A percentile compares a stretch with the other conserved stretches of the same genome.
These are phyloP conservation scores for Temnothorax curvispinosus DNA, from an alignment of 1,140 invertebrate species.

Conservation along the genomic window DNA sequence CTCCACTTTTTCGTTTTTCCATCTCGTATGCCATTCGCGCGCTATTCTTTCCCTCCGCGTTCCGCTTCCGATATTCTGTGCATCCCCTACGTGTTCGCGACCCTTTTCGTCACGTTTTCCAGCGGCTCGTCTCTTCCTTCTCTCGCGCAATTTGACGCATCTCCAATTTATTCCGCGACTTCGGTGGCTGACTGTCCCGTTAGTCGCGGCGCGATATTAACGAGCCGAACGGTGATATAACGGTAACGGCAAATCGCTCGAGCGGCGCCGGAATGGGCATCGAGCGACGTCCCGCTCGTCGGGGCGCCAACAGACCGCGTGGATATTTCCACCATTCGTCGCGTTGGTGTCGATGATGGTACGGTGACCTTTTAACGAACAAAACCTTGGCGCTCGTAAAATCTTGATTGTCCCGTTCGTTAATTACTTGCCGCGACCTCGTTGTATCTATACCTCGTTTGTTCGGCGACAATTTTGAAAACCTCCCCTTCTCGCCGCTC, in stretches of 20 bases:
- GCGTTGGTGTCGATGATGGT: neutral
- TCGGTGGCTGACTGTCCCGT: slow-evolving; percentile 33
- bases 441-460: slow-evolving; percentile 45
- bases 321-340: neutral
- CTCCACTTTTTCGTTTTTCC: neutral
- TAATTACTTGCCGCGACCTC: slow-evolving; percentile 65
- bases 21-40: neutral
- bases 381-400: slow-evolving; percentile 41
- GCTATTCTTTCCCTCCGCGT: neutral
- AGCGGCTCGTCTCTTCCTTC: neutral
- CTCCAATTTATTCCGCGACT: slow-evolving; percentile 63
- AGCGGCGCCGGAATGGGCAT: slow-evolving; percentile 28
- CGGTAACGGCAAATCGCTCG: slow-evolving; percentile 45
- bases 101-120: neutral
- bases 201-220: slow-evolving; percentile 46
- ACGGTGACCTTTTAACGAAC: slow-evolving; percentile 60
- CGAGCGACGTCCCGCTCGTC: neutral
- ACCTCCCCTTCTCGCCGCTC: neutral
- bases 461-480: slow-evolving; percentile 53
- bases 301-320: neutral
- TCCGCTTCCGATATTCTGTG: slow-evolving; percentile 17
- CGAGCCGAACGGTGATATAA: slow-evolving; percentile 51
- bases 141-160: slow-evolving; percentile 41
- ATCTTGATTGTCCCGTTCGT: slow-evolving; percentile 63
- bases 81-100: neutral